Conservation (phyloP, 2,888 invertebrate genomes). For the Callinectes sapidus region DNA sequence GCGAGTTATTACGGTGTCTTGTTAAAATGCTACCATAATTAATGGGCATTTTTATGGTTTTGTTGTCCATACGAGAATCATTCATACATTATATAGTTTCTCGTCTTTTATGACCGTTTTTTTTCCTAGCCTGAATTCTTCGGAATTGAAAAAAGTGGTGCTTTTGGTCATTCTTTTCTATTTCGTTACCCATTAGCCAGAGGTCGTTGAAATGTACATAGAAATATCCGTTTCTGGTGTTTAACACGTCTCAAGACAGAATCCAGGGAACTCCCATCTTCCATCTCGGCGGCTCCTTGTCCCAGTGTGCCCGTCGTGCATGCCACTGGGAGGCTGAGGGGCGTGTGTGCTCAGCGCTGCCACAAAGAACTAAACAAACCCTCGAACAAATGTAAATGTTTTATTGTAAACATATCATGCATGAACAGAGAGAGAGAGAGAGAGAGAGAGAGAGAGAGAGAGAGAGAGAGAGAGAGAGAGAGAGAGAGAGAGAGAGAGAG, state of each 20-base stretch:
- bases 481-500: constrained; percentile 33
- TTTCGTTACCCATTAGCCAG: too few species aligned
- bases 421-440: constrained; percentile 39
- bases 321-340: background rate
- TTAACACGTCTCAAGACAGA: background rate
- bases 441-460: constrained; percentile 29
- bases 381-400: constrained; percentile 29
- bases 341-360: constrained; percentile 15
- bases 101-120: too few species aligned
- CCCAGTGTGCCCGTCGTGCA: background rate
- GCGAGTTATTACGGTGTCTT: too few species aligned
- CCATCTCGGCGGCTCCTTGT: background rate
- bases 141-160: too few species aligned
- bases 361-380: constrained; percentile 29
- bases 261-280: background rate
- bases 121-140: too few species aligned
- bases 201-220: background rate
- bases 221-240: background rate
- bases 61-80: too few species aligned
- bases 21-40: too few species aligned
- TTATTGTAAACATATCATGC: constrained; percentile 32
- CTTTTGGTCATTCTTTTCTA: too few species aligned
- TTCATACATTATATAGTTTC: too few species aligned
- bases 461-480: background rate
- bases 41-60: too few species aligned